Base-by-base conservation (phyloP, 2,888 invertebrate species). In the Acleris cristana region DNA sequence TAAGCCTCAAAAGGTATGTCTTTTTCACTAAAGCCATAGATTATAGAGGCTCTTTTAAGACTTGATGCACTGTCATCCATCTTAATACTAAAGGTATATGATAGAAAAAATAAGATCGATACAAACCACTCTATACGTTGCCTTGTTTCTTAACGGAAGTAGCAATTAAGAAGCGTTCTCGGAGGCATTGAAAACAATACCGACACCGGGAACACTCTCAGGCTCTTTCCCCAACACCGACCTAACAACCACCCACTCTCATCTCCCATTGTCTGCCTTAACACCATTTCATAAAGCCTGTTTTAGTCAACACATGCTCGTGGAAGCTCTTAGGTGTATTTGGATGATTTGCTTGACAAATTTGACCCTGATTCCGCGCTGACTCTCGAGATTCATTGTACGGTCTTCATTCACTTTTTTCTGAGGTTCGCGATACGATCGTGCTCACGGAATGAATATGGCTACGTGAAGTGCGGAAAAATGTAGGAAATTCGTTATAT, bases 361-460 rank as follows among this genome's bases (percentile, higher is more conserved):
- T 86, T 86, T 88, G 88, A 91, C 90, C 90, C 86, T 89, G 89
- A 90, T 90, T 88, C 87, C 76, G 79, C 60, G 78, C 83, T 78
- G 76, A 84, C 87, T 86, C 85, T 87, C 85, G 78, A 85, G 80
- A 72, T 71, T 80, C 76, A 87, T 90, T 88, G 87, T 89, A 72
- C 76, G 78, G 79, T 83, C 70, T 86, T 88, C 83, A 89, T 87
- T 89, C 85, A 85, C 86, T 89, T 89, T 89, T 88, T 88, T 87
- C 84, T 78, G 73, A 71, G 71, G 72, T 71, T 64, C 73, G 73
- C 73, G 81, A 79, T 79, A 80, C 73, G 72, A 83, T 80, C 81
- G 72, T 73, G 76, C 73, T 74, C 70, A 67, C 73, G 53, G 56
- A 63, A 62, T 63, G 49, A 62, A 62, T 57, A 53, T 49, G 53